These are phyloP conservation scores for Enteromius mattozi DNA, from an alignment of 2,797 vertebrate species.

Conservation along the genomic window DNA sequence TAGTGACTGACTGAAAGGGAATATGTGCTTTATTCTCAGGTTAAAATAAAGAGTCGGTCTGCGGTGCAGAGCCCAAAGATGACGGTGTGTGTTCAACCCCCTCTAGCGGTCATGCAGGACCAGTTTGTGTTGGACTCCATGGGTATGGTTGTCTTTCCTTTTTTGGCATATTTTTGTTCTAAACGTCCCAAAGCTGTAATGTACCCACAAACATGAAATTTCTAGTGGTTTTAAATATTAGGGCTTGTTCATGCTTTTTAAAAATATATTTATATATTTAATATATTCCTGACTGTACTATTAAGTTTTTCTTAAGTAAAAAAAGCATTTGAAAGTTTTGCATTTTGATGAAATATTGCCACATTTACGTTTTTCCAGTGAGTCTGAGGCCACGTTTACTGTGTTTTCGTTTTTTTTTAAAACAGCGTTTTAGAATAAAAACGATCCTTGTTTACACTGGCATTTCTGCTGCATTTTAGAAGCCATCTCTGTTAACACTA, in stretches of 20 bases:
- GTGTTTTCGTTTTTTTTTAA: too few species aligned
- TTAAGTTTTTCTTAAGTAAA: background rate
- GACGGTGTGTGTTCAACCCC: conserved; percentile 84
- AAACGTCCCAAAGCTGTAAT: background rate
- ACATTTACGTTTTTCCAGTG: background rate
- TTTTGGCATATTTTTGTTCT: background rate
- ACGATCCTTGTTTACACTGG: too few species aligned
- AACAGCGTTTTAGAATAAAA: too few species aligned
- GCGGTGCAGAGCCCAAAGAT: conserved; percentile 78
- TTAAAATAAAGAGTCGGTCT: conserved; percentile 81
- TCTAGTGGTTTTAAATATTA: background rate
- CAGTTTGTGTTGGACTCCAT: conserved; percentile 85
- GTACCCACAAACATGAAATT: background rate
- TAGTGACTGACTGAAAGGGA: too few species aligned
- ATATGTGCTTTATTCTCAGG: conserved; percentile 67
- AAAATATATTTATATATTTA: background rate
- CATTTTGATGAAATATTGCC: background rate
- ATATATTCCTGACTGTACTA: background rate
- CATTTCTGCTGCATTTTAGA: too few species aligned
- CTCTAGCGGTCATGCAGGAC: conserved; percentile 84
- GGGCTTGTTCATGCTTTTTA: background rate
- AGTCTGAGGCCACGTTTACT: background rate
- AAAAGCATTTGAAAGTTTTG: too few species aligned
- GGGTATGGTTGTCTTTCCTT: conserved; percentile 75
- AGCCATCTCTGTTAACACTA: too few species aligned